phyloP scores from a whole-genome alignment of 1,140 invertebrate species.

The Mya arenaria region DNA sequence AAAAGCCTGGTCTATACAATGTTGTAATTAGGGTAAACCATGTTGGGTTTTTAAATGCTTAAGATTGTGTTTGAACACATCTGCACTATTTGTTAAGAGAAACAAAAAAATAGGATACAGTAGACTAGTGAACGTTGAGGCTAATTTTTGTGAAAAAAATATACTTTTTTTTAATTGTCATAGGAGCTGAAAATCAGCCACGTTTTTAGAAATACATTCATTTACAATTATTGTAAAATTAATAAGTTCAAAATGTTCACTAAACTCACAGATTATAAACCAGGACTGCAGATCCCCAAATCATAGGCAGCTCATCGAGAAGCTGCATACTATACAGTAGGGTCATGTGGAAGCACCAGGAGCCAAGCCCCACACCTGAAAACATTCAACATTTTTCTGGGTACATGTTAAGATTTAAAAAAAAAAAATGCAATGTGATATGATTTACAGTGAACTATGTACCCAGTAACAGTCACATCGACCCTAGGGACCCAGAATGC shows the following conservation, averaged over 20 bases:
- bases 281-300: conserved; percentile 76
- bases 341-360: conserved; percentile 83
- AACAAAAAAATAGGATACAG: background rate
- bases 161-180: no score
- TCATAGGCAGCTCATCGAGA: conserved; percentile 82
- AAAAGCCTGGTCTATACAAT: no score
- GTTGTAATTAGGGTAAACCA: no score
- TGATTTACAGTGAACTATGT: no score
- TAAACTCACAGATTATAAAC: conserved; percentile 78
- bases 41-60: no score
- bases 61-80: background rate
- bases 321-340: conserved; percentile 82
- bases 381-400: conserved; percentile 13
- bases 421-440: no score
- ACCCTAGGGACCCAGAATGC: no score
- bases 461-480: no score
- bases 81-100: background rate
- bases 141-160: background rate
- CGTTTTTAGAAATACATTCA: background rate
- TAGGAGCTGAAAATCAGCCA: no score
- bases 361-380: conserved; percentile 82
- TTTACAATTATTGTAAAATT: background rate
- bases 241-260: background rate
- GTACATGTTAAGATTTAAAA: no score
- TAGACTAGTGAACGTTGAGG: background rate